Conservation (phyloP, 1,140 invertebrate species). For the Microvelia longipes region DNA sequence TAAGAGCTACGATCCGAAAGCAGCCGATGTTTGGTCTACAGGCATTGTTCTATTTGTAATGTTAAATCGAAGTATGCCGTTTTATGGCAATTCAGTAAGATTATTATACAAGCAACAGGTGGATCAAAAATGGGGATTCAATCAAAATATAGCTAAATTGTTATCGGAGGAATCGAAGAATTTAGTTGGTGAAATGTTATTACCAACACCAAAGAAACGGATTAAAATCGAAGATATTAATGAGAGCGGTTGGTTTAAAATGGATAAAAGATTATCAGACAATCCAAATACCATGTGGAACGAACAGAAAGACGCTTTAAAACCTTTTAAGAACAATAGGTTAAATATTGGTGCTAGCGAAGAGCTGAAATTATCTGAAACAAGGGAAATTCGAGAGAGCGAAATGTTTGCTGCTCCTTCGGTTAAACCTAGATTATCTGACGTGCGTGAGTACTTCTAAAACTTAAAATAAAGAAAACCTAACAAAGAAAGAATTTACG, state of each 20-base stretch:
- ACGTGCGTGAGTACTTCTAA: too few relatives aligned
- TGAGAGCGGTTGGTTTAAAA: neutral
- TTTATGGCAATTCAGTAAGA: constrained; percentile 25
- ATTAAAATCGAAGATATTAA: neutral
- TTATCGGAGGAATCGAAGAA: constrained; percentile 44
- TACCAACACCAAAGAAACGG: constrained; percentile 37
- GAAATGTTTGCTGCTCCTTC: too few relatives aligned
- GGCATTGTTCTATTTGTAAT: constrained; percentile 52
- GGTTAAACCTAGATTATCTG: too few relatives aligned
- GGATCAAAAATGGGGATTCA: constrained; percentile 4
- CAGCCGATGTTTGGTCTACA: constrained; percentile 51
- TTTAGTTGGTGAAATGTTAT: constrained; percentile 39
- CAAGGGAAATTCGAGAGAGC: neutral
- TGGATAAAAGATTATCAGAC: neutral
- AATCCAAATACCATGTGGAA: neutral
- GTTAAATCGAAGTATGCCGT: constrained; percentile 63
- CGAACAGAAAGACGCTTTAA: neutral
- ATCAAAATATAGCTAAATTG: constrained; percentile 9
- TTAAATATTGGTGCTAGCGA: neutral
- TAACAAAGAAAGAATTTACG: too few relatives aligned
- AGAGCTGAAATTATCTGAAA: neutral
- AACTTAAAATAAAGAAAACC: too few relatives aligned
- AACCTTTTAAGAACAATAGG: neutral
- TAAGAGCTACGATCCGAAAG: constrained; percentile 42
- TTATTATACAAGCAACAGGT: constrained; percentile 6